A percentile compares a stretch with the other conserved stretches of the same genome.
Evolutionary conservation across 2,113 vertebrate species (phyloP).

Genomic region (Tachycineta bicolor): DNA sequence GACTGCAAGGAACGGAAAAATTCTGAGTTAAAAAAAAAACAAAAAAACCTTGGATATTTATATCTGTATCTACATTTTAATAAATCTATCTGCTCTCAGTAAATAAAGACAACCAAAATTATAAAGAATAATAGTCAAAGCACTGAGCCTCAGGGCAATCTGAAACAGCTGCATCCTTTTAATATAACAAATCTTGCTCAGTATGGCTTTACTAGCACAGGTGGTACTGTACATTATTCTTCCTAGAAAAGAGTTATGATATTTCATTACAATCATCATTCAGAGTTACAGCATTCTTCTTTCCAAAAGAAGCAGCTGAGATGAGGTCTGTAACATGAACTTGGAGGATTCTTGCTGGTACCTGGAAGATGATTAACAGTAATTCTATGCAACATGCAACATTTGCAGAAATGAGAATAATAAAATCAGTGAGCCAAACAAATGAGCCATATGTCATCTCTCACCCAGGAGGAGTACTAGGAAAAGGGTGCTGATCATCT

Average conservation of each 20-base stretch:
- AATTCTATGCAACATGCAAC: not conserved
- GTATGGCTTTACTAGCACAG: not conserved
- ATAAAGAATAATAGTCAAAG: not conserved
- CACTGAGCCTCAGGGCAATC: not conserved
- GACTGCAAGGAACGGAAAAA: not conserved
- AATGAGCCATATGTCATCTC: slow-evolving; percentile 38
- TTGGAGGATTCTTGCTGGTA: not conserved
- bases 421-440: slow-evolving; percentile 35
- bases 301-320: not conserved
- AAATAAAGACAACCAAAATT: not conserved
- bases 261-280: not conserved
- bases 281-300: slow-evolving; percentile 11
- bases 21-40: not conserved
- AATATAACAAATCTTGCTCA: not conserved
- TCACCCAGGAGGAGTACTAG: not conserved
- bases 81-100: not conserved
- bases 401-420: slow-evolving; percentile 35
- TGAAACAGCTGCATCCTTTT: slow-evolving; percentile 11
- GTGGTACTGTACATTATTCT: slow-evolving; percentile 16
- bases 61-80: not conserved
- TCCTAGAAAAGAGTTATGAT: not conserved
- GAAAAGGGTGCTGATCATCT: not conserved
- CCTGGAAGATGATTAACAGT: slow-evolving; percentile 2
- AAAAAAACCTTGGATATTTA: not conserved
- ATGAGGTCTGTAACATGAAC: not conserved